phyloP scores from a whole-genome alignment of 2,113 vertebrate genomes.

The Zonotrichia leucophrys region DNA sequence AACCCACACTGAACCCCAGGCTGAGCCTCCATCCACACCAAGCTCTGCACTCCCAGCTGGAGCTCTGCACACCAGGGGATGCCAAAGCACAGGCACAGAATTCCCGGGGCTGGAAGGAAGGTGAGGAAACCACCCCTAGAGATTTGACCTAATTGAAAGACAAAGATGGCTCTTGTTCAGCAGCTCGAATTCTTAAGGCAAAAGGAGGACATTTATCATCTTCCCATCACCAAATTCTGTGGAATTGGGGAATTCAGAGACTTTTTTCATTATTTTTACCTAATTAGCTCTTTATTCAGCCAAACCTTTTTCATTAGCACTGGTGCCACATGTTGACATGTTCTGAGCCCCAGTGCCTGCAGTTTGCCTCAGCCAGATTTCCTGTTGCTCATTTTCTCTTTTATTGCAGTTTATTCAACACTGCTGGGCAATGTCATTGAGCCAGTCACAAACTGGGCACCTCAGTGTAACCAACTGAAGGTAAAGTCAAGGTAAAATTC shows the following conservation, averaged over 20 bases:
- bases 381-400: background rate
- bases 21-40: background rate
- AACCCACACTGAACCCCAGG: slow-evolving; percentile 67
- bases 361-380: background rate
- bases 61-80: background rate
- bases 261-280: background rate
- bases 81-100: background rate
- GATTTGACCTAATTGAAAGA: background rate
- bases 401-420: slow-evolving; percentile 21
- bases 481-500: background rate
- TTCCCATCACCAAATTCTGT: background rate
- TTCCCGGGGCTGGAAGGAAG: background rate
- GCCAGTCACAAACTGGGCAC: background rate
- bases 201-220: background rate
- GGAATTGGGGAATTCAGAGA: background rate
- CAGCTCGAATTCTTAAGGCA: background rate
- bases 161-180: background rate
- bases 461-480: background rate
- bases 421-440: background rate
- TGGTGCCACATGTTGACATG: background rate
- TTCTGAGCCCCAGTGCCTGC: background rate
- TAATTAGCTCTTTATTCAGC: background rate
- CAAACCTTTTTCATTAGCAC: background rate
- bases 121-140: background rate
- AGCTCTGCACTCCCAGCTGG: background rate